Evolutionary conservation across 2,888 invertebrate species (phyloP), one percentile per base, ranked within the genome.

Genomic region (Baronia brevicornis): DNA sequence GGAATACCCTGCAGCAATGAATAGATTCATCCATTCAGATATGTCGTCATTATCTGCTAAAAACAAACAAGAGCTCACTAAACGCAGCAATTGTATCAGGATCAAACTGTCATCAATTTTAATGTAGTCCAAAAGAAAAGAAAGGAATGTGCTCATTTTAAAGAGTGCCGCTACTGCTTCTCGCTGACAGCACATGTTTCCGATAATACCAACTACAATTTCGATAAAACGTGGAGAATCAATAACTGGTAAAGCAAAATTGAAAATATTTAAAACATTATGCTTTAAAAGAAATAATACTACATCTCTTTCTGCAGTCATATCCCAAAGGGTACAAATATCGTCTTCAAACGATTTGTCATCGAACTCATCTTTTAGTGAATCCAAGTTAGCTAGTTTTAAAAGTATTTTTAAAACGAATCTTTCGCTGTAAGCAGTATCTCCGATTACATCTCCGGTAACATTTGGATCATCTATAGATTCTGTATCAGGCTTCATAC

Each of bases 291-390:
- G 71, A 54, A 90, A 90, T 21, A 86, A 55, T 5, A 92, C 91
- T 0, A 95, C 91, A 54, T 93, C 93, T 43, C 87, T 86, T 46
- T 94, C 92, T 0, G 90, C 85, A 0, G 94, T 91, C 93, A 94
- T 94, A 48, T 95, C 94, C 95, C 95, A 95, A 0, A 95, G 63
- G 3, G 89, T 88, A 54, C 93, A 92, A 18, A 94, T 75, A 52
- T 93, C 90, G 11, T 87, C 87, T 73, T 94, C 94, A 26, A 93
- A 74, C 1, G 88, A 74, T 36, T 87, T 82, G 31, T 85, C 84
- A 60, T 87, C 86, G 22, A 88, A 71, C 44, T 87, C 82, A 29
- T 89, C 85, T 22, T 84, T 75, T 3, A 80, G 43, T 2, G 70
- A 68, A 29, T 79, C 71, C 19, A 80, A 55, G 51, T 88, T 78